Percentiles rank a stretch among this genome's conserved stretches.
These are phyloP conservation scores for Fringilla coelebs DNA, from an alignment of 2,797 vertebrate species.

Conservation along the genomic window DNA sequence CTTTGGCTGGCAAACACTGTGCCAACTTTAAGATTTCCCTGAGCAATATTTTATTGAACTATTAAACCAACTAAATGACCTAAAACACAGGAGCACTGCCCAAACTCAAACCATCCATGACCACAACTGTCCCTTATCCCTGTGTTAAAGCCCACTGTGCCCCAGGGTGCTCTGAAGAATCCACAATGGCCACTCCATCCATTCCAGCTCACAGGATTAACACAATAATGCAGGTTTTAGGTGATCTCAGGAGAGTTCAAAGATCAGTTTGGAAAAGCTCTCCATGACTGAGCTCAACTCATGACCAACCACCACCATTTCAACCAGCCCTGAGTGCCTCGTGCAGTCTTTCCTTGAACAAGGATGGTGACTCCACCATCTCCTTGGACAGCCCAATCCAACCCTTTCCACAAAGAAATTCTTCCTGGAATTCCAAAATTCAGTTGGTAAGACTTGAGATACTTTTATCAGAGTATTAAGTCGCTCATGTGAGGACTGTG, in stretches of 20 bases:
- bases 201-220: not conserved
- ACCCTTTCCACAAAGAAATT: not conserved
- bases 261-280: not conserved
- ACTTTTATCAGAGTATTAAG: not conserved
- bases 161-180: not conserved
- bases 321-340: not conserved
- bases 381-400: not conserved
- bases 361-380: not conserved
- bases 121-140: fast-evolving
- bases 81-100: not conserved
- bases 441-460: not conserved
- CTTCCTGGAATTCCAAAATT: not conserved
- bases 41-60: not conserved
- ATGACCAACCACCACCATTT: not conserved
- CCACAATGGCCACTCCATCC: not conserved
- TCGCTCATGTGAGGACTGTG: not conserved
- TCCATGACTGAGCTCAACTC: not conserved
- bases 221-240: not conserved
- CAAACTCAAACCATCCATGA: not conserved
- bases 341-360: fast-evolving
- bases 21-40: not conserved
- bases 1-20: not conserved
- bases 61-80: not conserved
- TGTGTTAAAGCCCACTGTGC: fast-evolving
- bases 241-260: not conserved